Evolutionary conservation across 1,140 invertebrate species (phyloP).

Genomic region (Cydia strobilella): DNA sequence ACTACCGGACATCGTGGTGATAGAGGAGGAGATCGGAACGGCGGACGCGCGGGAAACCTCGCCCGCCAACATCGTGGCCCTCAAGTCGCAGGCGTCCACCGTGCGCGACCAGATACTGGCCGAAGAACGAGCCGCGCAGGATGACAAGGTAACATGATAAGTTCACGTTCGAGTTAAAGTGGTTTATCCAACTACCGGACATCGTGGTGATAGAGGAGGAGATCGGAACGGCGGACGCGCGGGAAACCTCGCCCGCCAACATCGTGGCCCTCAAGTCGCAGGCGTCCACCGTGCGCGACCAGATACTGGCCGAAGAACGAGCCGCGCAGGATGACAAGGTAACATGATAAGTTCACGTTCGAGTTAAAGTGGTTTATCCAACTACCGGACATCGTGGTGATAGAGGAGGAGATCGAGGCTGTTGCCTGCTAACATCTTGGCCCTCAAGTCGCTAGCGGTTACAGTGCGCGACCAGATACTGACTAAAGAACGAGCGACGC

Average conservation of each 20-base stretch:
- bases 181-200: constrained; percentile 92
- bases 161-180: constrained; percentile 95
- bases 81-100: constrained; percentile 94
- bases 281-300: too few species aligned
- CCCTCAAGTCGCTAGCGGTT: too few species aligned
- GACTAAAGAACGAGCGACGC: constrained; percentile 85
- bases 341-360: constrained; percentile 91
- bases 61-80: constrained; percentile 90
- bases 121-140: constrained; percentile 83
- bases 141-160: constrained; percentile 85
- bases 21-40: constrained; percentile 84
- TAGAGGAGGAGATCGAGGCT: constrained; percentile 84
- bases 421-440: too few species aligned
- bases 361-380: constrained; percentile 96
- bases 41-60: constrained; percentile 86
- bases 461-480: constrained; percentile 92
- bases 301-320: too few species aligned
- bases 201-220: constrained; percentile 86
- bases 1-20: constrained; percentile 86
- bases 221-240: constrained; percentile 83
- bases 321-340: constrained; percentile 84
- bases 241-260: too few species aligned
- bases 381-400: constrained; percentile 86
- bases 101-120: too few species aligned
- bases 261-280: too few species aligned